Percentiles rank a stretch among this genome's conserved stretches.
Evolutionary conservation across 2,797 vertebrate species (phyloP).

Genomic region (Argentina silus): DNA sequence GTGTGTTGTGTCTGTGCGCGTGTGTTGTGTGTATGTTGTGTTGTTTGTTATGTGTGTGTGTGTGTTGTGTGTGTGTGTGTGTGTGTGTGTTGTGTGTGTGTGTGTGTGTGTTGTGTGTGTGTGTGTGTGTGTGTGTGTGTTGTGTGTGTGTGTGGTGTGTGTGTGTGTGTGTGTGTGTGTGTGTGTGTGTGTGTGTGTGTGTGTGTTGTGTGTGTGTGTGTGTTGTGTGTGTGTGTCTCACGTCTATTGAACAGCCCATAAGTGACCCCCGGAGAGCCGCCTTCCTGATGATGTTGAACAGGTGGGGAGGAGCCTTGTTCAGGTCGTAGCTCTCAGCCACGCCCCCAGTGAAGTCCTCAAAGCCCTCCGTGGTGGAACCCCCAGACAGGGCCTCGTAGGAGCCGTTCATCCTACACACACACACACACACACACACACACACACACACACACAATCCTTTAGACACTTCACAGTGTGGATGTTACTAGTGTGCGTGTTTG

Average conservation of each 20-base stretch:
- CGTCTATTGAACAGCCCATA: slow-evolving; percentile 84
- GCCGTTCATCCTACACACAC: slow-evolving; percentile 75
- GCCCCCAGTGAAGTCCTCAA: slow-evolving; percentile 86
- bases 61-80: neutral
- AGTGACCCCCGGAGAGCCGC: slow-evolving; percentile 81
- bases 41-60: neutral
- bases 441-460: slow-evolving; percentile 9
- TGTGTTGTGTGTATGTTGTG: neutral
- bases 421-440: slow-evolving; percentile 9
- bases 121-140: neutral
- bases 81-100: neutral
- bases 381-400: slow-evolving; percentile 85
- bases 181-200: neutral
- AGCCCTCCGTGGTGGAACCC: slow-evolving; percentile 85
- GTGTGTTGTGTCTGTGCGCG: too few species aligned
- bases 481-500: too few species aligned
- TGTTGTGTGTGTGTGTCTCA: slow-evolving; percentile 56
- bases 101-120: too few species aligned
- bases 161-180: too few species aligned
- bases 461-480: too few species aligned
- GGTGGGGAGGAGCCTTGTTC: slow-evolving; percentile 69
- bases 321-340: slow-evolving; percentile 84
- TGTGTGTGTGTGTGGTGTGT: neutral
- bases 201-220: neutral
- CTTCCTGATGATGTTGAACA: slow-evolving; percentile 81